Evolutionary conservation across 2,113 vertebrate species (phyloP), one percentile per base, ranked within the genome.

Genomic region (Blennius ocellaris): DNA sequence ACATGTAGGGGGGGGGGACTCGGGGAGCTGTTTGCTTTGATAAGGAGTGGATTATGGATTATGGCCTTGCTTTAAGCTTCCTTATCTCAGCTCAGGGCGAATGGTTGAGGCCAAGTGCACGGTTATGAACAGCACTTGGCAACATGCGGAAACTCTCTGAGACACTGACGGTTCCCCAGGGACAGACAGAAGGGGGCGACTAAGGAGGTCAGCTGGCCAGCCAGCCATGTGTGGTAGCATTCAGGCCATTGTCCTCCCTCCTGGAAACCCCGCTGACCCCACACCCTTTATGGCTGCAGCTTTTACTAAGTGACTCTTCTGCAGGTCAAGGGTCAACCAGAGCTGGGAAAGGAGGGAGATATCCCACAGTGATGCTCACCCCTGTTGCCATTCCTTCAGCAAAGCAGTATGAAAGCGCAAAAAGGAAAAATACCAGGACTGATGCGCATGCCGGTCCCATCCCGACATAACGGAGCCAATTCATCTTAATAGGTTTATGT

Each of bases 41-140:
- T 92, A 93, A 90, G 89, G 87, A 87, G 82, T 89, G 89, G 91
- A 89, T 93, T 92, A 92, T 87, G 85, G 90, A 93, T 93, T 93
- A 91, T 74, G 74, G 82, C 76, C 86, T 80, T 54, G 76, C 82
- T 90, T 83, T 93, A 93, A 92, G 78, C 90, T 87, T 69, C 87
- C 89, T 92, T 93, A 92, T 93, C 89, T 86, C 85, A 81, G 82
- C 86, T 89, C 74, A 76, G 87, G 87, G 82, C 90, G 90, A 94
- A 90, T 90, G 88, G 90, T 83, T 52, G 78, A 91, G 85, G 88
- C 81, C 90, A 84, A 89, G 81, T 69, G 39, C 83, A 80, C 45
- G 55, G 82, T 78, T 78, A 78, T 63, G 79, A 88, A 81, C 90
- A 78, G 86, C 78, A 52, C 78, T 80, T n/a, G 2, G 76, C 81